phyloP scores from a whole-genome alignment of 2,888 invertebrate genomes.

The Didymodactylos carnosus region DNA sequence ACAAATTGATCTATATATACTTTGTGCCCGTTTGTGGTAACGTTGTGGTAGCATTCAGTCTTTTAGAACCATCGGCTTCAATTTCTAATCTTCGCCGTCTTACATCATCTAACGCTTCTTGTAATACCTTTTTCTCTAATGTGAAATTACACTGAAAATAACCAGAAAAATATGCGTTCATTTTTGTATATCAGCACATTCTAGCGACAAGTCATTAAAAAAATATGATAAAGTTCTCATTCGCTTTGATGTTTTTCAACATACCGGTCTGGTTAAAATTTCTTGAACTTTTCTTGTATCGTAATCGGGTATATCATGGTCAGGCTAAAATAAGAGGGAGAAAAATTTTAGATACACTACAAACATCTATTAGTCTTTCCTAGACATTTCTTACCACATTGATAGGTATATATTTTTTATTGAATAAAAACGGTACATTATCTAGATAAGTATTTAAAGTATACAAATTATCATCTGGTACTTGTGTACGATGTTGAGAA shows the following conservation, averaged over 20 bases:
- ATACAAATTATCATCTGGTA: too few species aligned
- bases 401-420: neutral
- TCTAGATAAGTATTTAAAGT: neutral
- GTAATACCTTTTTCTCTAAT: neutral
- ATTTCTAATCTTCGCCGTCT: neutral
- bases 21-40: too few species aligned
- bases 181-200: too few species aligned
- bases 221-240: too few species aligned
- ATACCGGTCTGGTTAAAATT: neutral
- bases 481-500: too few species aligned
- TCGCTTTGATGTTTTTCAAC: neutral
- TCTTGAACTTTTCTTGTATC: neutral
- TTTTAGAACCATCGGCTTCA: neutral
- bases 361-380: neutral
- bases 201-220: too few species aligned
- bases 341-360: neutral
- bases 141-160: neutral
- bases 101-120: neutral
- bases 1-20: too few species aligned
- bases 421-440: neutral
- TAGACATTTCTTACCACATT: neutral
- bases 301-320: neutral
- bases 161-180: neutral
- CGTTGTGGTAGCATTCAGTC: too few species aligned
- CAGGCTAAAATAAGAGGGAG: neutral